These are phyloP conservation scores for Dallia pectoralis DNA, from an alignment of 2,797 vertebrate species.

Conservation along the genomic window DNA sequence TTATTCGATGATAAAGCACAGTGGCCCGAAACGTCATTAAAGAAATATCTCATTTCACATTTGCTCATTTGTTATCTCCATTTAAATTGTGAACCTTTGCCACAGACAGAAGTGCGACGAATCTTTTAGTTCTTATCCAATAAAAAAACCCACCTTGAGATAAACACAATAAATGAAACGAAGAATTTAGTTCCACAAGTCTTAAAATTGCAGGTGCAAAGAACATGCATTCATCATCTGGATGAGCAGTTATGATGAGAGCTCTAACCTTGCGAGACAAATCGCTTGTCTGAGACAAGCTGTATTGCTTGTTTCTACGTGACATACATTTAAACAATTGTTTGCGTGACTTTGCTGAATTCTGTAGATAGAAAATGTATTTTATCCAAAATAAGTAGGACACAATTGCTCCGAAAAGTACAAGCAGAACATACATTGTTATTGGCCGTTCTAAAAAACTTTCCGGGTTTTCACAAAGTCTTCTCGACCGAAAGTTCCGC, in stretches of 20 bases:
- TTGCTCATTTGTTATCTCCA: no score
- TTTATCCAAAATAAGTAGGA: constrained; percentile 59
- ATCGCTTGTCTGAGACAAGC: background rate
- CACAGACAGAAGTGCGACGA: background rate
- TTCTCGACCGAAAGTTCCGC: constrained; percentile 49
- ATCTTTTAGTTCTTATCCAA: background rate
- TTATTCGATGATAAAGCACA: no score
- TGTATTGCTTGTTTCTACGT: constrained; percentile 7
- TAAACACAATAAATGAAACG: constrained; percentile 84
- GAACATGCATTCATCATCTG: constrained; percentile 97
- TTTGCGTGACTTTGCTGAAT: constrained; percentile 40
- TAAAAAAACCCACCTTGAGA: constrained; percentile 89
- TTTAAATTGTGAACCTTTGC: no score
- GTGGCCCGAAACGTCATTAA: no score
- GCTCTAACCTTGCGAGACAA: constrained; percentile 44
- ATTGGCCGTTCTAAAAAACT: constrained; percentile 58
- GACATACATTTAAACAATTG: constrained; percentile 13
- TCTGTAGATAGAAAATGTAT: constrained; percentile 47
- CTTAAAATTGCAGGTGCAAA: constrained; percentile 86
- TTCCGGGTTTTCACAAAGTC: constrained; percentile 62
- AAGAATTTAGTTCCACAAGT: constrained; percentile 67
- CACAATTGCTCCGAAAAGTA: constrained; percentile 36
- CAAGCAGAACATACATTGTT: constrained; percentile 64
- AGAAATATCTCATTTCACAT: no score
- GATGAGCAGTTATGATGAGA: constrained; percentile 85